Evolutionary conservation across 1,140 invertebrate species (phyloP).

Genomic region (Sitodiplosis mosellana): DNA sequence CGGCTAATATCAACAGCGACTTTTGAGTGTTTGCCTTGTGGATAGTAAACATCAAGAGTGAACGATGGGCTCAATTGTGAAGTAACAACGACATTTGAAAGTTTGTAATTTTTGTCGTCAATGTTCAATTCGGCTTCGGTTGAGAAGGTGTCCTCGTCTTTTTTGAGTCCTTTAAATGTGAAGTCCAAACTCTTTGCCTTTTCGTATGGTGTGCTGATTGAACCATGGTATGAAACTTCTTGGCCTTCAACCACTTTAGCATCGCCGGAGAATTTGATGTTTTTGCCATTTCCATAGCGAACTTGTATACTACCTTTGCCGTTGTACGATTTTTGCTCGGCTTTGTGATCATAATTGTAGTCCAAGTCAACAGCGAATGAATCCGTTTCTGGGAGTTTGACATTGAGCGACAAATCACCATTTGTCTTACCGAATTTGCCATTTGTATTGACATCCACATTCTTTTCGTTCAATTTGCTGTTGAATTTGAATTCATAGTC

Average conservation of each 20-base stretch:
- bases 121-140: slow-evolving; percentile 23
- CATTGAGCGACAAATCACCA: background rate
- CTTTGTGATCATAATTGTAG: background rate
- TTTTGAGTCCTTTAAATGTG: slow-evolving; percentile 29
- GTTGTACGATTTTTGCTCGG: background rate
- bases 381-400: background rate
- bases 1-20: slow-evolving; percentile 32
- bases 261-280: background rate
- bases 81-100: slow-evolving; percentile 26
- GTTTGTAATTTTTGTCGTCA: slow-evolving; percentile 31
- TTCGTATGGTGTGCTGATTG: slow-evolving; percentile 28
- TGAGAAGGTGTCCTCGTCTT: slow-evolving; percentile 27
- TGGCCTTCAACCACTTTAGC: background rate
- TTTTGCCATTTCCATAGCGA: background rate
- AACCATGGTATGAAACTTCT: slow-evolving; percentile 5
- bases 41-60: background rate
- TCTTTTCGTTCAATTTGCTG: background rate
- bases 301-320: background rate
- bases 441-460: background rate
- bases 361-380: background rate
- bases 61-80: slow-evolving; percentile 12
- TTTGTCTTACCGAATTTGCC: background rate
- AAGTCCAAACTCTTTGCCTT: slow-evolving; percentile 34
- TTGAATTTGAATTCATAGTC: background rate
- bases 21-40: slow-evolving; percentile 28